phyloP scores from a whole-genome alignment of 2,113 vertebrate species.

The mouse (Mus musculus) region GRCm39 chr10:92138501-92139000 shows the following conservation, averaged over 20 bases:
- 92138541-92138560: not conserved
- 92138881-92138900: not conserved
- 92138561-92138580: not conserved
- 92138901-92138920: conserved; percentile 19
- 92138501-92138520: not conserved
- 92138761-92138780: not conserved
- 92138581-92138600: not conserved
- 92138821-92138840: not conserved
- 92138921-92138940: not conserved
- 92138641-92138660: not conserved
- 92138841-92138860: conserved; percentile 3
- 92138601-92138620: not conserved
- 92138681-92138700: not conserved
- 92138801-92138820: not conserved
- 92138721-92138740: not conserved
- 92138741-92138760: not conserved
- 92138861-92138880: conserved; percentile 2
- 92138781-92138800: not conserved
- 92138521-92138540: not conserved
- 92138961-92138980: not conserved
- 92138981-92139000: not conserved
- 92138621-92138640: not conserved
- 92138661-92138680: not conserved
- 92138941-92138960: not conserved
- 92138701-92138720: not conserved